Conservation (phyloP, 2,113 vertebrate species). For the Toxotes jaculatrix region DNA sequence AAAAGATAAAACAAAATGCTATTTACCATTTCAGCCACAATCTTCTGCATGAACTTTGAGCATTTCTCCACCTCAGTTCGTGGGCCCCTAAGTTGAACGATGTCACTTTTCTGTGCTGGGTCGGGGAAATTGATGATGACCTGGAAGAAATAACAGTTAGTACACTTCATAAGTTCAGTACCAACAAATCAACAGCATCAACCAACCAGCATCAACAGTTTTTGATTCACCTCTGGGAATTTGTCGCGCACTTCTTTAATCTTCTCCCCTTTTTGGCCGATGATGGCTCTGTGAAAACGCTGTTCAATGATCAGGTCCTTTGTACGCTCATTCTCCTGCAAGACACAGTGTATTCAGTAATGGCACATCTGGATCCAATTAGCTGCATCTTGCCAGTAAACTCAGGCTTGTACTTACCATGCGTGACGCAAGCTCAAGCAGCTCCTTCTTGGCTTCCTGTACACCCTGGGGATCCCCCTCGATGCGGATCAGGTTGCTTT, state of each 20-base stretch:
- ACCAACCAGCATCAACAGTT: not conserved
- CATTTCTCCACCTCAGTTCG: conserved; percentile 98
- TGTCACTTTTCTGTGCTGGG: conserved; percentile 95
- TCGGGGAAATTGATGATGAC: conserved; percentile 99
- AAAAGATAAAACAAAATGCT: not conserved
- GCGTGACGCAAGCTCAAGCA: conserved; percentile 97
- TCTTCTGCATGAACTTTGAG: conserved; percentile 97
- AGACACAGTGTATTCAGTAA: not conserved
- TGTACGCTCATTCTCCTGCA: conserved; percentile 98
- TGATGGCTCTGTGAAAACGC: conserved; percentile 98
- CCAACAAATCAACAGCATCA: not conserved
- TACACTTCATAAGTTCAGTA: not conserved
- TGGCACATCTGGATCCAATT: not conserved
- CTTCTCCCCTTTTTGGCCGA: conserved; percentile 98
- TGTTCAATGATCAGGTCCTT: conserved; percentile 99
- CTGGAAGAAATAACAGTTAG: conserved; percentile 70
- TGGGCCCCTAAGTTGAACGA: conserved; percentile 97
- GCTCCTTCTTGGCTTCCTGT: conserved; percentile 97
- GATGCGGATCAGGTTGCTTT: conserved; percentile 97
- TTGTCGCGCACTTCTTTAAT: conserved; percentile 98
- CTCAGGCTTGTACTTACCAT: conserved; percentile 85
- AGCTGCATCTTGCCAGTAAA: not conserved
- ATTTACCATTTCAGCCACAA: conserved; percentile 96
- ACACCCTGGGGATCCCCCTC: conserved; percentile 98
- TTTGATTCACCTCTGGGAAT: conserved; percentile 90